A percentile compares a stretch with the other conserved stretches of the same genome.
phyloP scores from a whole-genome alignment of 2,113 vertebrate species.

The Thalassarche chlororhynchos region DNA sequence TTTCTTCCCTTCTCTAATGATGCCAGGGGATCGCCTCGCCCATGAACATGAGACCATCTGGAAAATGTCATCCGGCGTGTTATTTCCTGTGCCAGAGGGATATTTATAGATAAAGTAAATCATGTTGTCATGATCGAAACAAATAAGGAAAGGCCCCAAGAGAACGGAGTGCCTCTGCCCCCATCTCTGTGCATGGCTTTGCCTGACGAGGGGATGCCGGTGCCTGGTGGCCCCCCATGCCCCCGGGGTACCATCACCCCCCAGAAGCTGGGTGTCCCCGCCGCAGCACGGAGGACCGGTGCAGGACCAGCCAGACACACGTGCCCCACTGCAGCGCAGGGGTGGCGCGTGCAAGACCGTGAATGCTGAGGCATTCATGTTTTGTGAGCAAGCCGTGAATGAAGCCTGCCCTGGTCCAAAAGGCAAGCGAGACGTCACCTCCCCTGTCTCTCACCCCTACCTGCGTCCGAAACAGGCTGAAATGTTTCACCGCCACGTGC shows the following conservation, averaged over 20 bases:
- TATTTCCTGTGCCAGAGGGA: background rate
- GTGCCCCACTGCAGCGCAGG: no score
- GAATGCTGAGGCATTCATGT: background rate
- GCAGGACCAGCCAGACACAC: no score
- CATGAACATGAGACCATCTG: background rate
- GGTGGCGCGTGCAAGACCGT: fast-evolving
- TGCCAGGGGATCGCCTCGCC: background rate
- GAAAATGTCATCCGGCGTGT: background rate
- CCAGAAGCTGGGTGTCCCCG: background rate
- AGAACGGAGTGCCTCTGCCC: background rate
- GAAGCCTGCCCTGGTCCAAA: background rate
- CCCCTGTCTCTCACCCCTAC: background rate
- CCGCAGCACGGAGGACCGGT: background rate
- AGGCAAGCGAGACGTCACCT: fast-evolving
- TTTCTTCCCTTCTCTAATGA: background rate
- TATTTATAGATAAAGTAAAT: constrained; percentile 37
- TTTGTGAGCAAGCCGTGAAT: background rate
- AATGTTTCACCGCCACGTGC: fast-evolving
- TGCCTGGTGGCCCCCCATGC: background rate
- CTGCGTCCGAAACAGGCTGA: fast-evolving
- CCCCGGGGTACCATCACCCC: background rate
- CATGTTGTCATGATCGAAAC: background rate
- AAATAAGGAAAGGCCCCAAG: background rate
- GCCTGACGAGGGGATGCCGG: fast-evolving
- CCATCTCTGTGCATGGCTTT: background rate